Base-by-base conservation (phyloP, 2,888 invertebrate species). In the Panorpa germanica region DNA sequence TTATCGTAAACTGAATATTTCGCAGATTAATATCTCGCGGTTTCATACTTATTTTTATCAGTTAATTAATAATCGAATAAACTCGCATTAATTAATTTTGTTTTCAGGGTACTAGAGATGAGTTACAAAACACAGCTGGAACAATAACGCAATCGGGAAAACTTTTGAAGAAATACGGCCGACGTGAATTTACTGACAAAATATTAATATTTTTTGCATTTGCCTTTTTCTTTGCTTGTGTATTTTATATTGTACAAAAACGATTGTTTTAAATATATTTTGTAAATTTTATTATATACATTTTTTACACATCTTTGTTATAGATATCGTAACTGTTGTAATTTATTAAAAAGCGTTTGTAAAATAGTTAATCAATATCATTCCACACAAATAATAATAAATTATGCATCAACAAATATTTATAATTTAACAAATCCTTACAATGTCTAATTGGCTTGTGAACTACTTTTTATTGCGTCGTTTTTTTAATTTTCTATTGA, bases 181-280 rank as follows among this genome's bases (percentile, higher is more conserved):
- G 93, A 31, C 63, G 95, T 20, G 95, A 96, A 57, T 76, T 88
- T 38, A 96, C 95, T 0, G 95, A 96, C 49, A 93, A 91, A 62
- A 69, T 91, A 33, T 63, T 96, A 6, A 66, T 88, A 47, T 70
- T 77, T 41, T 72, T 90, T 45, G 85, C 86, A 34, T 80, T 90
- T 51, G 63, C 72, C 4, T 82, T 91, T 56, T 90, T 90, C 50
- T 57, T 86, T 40, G 82, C 82, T 9, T 88, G 88, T 41, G 88
- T 90, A 25, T 59, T 90, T 43, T 95, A 95, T 47, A 85, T 95
- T 44, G 67, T 95, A 28, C 86, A 88, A 47, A 91, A 88, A 50
- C 63, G 95, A 45, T 50, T 86, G 38, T 83, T 85, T 56, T 81
- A 55, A 60, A 31, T 35, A 24, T 17, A 28, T 24, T 18, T 18